phyloP scores from a whole-genome alignment of 2,888 invertebrate genomes.

The Sinodicranocentrus sp. region DNA sequence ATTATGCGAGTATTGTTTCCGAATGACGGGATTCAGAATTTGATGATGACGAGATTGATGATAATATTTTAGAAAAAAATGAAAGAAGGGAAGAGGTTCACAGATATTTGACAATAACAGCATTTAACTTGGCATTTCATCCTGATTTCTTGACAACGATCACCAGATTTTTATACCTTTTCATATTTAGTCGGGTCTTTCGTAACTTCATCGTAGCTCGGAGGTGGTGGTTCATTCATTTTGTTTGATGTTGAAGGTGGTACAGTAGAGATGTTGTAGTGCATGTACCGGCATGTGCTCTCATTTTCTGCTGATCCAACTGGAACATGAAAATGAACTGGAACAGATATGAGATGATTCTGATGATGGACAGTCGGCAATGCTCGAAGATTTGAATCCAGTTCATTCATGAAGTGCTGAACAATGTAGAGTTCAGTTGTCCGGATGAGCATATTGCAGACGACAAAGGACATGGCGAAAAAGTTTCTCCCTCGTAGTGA shows the following conservation, averaged over 20 bases:
- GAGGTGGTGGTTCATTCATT: constrained; percentile 45
- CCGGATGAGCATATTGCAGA: constrained; percentile 53
- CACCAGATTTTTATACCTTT: constrained; percentile 31
- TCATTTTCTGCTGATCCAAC: constrained; percentile 25
- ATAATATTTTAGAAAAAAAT: no score
- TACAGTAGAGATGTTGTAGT: constrained; percentile 10
- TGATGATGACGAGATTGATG: no score
- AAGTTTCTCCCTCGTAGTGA: constrained; percentile 50
- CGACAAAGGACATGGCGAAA: constrained; percentile 45
- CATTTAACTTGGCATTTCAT: constrained; percentile 38
- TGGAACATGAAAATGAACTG: constrained; percentile 51
- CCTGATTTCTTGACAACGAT: not conserved
- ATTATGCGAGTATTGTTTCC: no score
- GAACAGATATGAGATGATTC: constrained; percentile 49
- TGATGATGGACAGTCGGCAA: constrained; percentile 47
- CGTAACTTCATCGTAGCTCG: constrained; percentile 63
- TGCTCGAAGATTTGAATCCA: constrained; percentile 25
- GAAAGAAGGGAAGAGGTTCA: no score
- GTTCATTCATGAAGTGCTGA: constrained; percentile 52
- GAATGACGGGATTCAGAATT: no score
- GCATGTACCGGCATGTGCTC: constrained; percentile 23
- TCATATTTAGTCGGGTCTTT: constrained; percentile 56
- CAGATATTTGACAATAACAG: no score
- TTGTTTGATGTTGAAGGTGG: constrained; percentile 6
- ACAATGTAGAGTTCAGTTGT: constrained; percentile 50